These are phyloP conservation scores for Chionis minor DNA, from an alignment of 2,113 vertebrate genomes.

Conservation along the genomic window DNA sequence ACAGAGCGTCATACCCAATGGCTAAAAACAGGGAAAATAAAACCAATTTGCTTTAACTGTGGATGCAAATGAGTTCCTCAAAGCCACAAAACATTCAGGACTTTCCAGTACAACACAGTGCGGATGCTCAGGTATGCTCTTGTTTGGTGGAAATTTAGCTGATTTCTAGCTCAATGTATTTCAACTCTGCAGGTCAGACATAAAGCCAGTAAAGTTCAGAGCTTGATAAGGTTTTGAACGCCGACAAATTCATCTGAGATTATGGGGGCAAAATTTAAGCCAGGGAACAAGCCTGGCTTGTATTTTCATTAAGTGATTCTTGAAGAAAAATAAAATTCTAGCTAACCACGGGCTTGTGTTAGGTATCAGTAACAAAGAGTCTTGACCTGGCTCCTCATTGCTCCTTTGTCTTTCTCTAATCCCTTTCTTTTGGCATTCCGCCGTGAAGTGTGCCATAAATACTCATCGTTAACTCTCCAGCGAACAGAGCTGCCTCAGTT, in stretches of 20 bases:
- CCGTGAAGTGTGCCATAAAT: neutral
- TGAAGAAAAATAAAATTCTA: neutral
- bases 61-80: neutral
- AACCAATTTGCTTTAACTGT: neutral
- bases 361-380: neutral
- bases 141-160: neutral
- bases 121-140: neutral
- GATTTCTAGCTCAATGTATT: neutral
- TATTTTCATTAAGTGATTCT: neutral
- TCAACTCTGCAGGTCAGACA: neutral
- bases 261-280: neutral
- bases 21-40: neutral
- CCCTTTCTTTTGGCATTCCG: neutral
- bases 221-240: accelerated
- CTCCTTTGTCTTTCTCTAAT: neutral
- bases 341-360: neutral
- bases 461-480: accelerated
- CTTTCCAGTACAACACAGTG: accelerated
- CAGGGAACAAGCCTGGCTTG: neutral
- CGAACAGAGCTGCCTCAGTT: accelerated
- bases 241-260: neutral
- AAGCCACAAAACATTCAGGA: neutral
- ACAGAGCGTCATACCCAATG: neutral
- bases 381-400: neutral
- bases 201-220: neutral